Evolutionary conservation across 2,113 vertebrate genomes (phyloP), one percentile per base, ranked within the genome.

Genomic region (Pithys albifrons): DNA sequence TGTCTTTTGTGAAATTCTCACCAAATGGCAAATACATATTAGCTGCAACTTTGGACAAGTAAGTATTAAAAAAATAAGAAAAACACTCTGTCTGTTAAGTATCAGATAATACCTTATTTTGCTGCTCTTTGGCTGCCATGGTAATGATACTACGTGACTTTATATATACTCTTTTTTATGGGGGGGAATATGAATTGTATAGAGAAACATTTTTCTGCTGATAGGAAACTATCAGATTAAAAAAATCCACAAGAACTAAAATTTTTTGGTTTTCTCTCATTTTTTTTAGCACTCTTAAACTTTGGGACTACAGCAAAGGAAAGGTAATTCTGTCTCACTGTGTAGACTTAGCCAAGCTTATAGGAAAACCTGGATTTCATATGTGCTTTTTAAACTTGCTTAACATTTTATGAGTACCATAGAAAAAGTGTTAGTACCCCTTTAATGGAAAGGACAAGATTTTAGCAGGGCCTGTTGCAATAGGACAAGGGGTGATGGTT

Each of bases 261-360:
- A 52, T 55, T 3, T 71, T 74, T 71, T 48, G 2, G 2, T 85
- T 78, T 57, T 80, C 19, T 79, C 7, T 74, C 78, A 22, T 65
- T 93, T 84, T 58, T 58, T 96, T 19, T 95, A 99, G 99, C 98
- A 99, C 99, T 22, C 98, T 99, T 93, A 99, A 99, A 94, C 99
- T 99, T 97, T 99, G 99, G 99, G 99, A 99, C 98, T 99, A 99
- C 99, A 99, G 99, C 98, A 99, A 99, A 98, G 99, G 99, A 97
- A 99, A 99, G 98, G 99, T 99, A 96, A 62, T 73, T 46, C 22
- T 81, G 5, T 48, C 27, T 93, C 1, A 4, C 35, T 27, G 0
- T 16, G 4, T 49, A 45, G 24, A 23, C 22, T 64, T 81, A 66
- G n/a, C 13, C 78, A 58, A 81, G 12, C 10, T 75, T 81, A 11